phyloP scores from a whole-genome alignment of 2,888 invertebrate species.

The Papilio gigon region DNA sequence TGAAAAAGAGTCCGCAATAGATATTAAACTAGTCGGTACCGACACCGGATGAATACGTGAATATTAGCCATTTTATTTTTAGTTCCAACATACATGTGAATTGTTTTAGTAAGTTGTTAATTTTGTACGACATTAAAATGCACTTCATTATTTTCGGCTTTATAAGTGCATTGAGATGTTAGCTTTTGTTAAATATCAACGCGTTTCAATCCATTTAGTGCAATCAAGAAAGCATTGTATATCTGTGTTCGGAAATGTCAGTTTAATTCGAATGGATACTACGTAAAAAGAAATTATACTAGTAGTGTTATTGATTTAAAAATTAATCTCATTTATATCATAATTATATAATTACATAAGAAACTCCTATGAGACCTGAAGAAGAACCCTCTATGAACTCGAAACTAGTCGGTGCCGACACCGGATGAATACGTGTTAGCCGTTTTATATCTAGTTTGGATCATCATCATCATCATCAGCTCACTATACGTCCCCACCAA shows the following conservation, averaged over 20 bases:
- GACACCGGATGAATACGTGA: no score
- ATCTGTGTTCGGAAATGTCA: constrained; percentile 13
- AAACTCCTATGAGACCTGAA: no score
- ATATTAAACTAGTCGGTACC: no score
- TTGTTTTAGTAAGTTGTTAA: not conserved
- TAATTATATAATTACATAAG: no score
- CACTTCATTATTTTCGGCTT: constrained; percentile 1
- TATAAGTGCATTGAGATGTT: constrained; percentile 12
- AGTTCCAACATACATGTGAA: not conserved
- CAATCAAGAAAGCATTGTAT: constrained; percentile 11
- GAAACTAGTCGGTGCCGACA: no score
- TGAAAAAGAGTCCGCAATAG: no score
- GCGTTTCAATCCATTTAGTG: constrained; percentile 9
- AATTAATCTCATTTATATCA: constrained; percentile 1
- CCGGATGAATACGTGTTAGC: no score
- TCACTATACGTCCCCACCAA: no score
- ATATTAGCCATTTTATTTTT: no score
- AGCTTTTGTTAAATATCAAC: constrained; percentile 11
- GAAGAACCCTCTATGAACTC: no score
- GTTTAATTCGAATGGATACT: constrained; percentile 21
- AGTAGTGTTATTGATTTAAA: not conserved
- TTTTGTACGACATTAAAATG: not conserved
- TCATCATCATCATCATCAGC: no score
- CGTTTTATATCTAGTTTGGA: no score
- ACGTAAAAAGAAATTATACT: not conserved